Conservation (phyloP, 2,888 invertebrate species). For the Andrena fulva region DNA sequence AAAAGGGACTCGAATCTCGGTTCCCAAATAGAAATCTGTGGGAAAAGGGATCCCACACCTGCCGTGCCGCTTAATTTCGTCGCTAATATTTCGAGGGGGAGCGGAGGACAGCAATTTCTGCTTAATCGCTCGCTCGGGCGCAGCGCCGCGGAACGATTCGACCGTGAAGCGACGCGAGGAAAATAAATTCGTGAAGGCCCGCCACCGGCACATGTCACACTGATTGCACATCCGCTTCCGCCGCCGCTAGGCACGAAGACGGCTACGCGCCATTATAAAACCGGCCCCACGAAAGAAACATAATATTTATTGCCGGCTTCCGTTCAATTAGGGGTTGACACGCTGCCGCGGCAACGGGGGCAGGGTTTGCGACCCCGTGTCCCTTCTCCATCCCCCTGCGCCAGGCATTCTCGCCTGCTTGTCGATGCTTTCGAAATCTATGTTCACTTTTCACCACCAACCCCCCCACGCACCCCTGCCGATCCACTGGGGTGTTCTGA, state of each 20-base stretch:
- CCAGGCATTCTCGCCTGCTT: constrained; percentile 56
- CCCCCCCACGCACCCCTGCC: constrained; percentile 29
- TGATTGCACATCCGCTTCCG: constrained; percentile 83
- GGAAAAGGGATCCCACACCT: constrained; percentile 12
- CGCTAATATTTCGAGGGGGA: background rate
- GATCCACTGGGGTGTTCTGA: constrained; percentile 58
- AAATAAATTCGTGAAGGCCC: constrained; percentile 66
- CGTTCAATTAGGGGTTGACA: constrained; percentile 84
- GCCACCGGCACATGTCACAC: constrained; percentile 74
- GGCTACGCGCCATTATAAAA: constrained; percentile 77
- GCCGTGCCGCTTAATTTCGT: constrained; percentile 23
- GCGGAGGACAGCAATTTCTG: constrained; percentile 54
- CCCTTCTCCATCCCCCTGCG: constrained; percentile 28
- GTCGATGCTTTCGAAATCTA: constrained; percentile 76
- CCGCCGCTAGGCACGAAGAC: constrained; percentile 63
- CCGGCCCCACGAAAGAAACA: constrained; percentile 79
- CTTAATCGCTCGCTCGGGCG: constrained; percentile 60
- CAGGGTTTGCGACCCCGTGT: constrained; percentile 37
- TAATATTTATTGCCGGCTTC: constrained; percentile 84
- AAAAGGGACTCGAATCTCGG: background rate
- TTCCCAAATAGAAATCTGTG: background rate
- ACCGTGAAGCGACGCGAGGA: constrained; percentile 62
- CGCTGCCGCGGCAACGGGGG: constrained; percentile 63
- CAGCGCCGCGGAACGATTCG: constrained; percentile 51
- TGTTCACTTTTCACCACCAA: constrained; percentile 60